These are phyloP conservation scores for Bombyx mori DNA, from an alignment of 1,140 invertebrate genomes.

Conservation along the genomic window DNA sequence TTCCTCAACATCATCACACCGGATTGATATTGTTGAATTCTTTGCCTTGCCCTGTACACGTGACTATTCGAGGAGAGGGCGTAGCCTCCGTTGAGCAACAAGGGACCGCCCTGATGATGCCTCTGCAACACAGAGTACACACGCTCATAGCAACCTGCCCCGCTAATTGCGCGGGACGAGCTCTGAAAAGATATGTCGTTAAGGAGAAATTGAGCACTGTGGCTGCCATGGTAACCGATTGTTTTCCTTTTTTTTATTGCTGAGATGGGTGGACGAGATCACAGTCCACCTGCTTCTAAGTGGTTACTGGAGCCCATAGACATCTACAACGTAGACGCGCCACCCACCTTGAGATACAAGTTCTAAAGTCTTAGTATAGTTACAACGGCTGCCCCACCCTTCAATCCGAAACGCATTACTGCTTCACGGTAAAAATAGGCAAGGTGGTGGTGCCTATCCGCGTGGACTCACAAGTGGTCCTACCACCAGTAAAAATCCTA, in stretches of 20 bases:
- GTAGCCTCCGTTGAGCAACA: slow-evolving; percentile 30
- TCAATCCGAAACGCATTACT: no score
- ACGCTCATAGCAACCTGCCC: slow-evolving; percentile 28
- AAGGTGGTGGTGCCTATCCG: no score
- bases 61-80: slow-evolving; percentile 35
- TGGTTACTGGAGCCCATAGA: no score
- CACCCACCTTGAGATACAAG: no score
- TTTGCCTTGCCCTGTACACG: slow-evolving; percentile 34
- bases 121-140: slow-evolving; percentile 29
- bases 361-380: no score
- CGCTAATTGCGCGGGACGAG: slow-evolving; percentile 36
- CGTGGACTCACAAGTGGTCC: no score
- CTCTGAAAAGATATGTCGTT: slow-evolving; percentile 31
- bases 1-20: slow-evolving; percentile 36
- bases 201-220: slow-evolving; percentile 36
- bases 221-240: slow-evolving; percentile 34
- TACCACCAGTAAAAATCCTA: no score
- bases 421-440: no score
- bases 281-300: no score
- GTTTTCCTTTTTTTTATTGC: background rate
- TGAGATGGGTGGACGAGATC: no score
- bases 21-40: slow-evolving; percentile 49
- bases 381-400: no score
- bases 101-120: slow-evolving; percentile 44
- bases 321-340: no score